Percentiles rank a stretch among this genome's conserved stretches.
Evolutionary conservation across 1,140 invertebrate genomes (phyloP).

Genomic region (Brachionus koreanus): DNA sequence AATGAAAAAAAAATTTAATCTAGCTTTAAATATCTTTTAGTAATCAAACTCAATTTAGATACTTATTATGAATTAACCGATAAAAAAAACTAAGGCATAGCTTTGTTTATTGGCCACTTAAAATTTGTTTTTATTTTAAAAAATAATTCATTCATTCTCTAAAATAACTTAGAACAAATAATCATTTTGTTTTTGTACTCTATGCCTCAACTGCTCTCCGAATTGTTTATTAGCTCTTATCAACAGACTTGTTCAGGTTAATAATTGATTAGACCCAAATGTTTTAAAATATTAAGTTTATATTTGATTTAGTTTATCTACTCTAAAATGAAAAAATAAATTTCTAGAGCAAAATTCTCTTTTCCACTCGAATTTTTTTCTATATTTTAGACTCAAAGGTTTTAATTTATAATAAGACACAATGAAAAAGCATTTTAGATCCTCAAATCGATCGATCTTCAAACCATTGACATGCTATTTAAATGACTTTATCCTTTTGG

Average conservation of each 20-base stretch:
- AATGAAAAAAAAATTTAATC: too few relatives aligned
- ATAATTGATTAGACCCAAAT: background rate
- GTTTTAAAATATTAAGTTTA: background rate
- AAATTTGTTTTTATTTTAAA: background rate
- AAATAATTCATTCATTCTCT: too few relatives aligned
- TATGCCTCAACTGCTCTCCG: background rate
- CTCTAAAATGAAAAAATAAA: background rate
- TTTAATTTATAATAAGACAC: background rate
- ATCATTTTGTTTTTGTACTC: background rate
- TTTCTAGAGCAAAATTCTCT: background rate
- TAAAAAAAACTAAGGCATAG: too few relatives aligned
- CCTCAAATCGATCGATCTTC: background rate
- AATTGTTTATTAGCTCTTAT: background rate
- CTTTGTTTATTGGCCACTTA: background rate
- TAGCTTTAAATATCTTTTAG: too few relatives aligned
- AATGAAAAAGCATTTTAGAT: background rate
- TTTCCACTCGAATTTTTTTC: too few relatives aligned
- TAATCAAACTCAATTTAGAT: too few relatives aligned
- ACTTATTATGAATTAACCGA: too few relatives aligned
- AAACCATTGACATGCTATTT: background rate
- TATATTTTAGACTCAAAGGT: background rate
- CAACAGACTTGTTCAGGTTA: background rate
- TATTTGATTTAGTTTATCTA: background rate
- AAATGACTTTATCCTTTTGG: slow-evolving; percentile 1
- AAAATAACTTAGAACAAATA: background rate